Conservation (phyloP, 2,797 vertebrate genomes). For the Pseudochromis fuscus region DNA sequence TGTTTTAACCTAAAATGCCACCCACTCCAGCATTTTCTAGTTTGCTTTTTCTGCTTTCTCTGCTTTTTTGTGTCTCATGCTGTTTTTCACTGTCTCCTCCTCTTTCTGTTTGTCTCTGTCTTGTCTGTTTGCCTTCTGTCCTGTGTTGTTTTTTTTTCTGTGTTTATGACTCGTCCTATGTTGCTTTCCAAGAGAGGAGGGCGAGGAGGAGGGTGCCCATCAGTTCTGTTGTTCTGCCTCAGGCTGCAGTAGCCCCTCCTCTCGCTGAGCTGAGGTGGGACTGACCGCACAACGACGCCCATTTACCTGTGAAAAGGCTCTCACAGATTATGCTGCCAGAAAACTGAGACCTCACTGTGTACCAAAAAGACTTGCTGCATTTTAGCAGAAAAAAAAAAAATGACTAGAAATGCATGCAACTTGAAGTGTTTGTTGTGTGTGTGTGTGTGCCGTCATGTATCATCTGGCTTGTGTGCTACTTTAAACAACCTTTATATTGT, state of each 20-base stretch:
- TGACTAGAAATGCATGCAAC: constrained; percentile 50
- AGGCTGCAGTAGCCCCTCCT: constrained; percentile 93
- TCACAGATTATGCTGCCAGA: constrained; percentile 55
- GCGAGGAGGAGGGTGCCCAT: constrained; percentile 88
- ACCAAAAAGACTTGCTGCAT: constrained; percentile 36
- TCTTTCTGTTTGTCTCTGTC: constrained; percentile 42
- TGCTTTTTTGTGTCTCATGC: constrained; percentile 55
- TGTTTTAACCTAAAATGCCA: constrained; percentile 6
- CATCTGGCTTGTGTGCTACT: constrained; percentile 38
- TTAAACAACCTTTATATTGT: constrained; percentile 49
- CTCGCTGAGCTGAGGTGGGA: constrained; percentile 85
- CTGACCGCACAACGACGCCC: constrained; percentile 41
- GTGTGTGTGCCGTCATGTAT: constrained; percentile 23
- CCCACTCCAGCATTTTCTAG: not conserved
- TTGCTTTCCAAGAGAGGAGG: constrained; percentile 85
- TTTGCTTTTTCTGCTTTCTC: constrained; percentile 47
- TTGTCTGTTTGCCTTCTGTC: constrained; percentile 40
- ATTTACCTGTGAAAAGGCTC: constrained; percentile 63
- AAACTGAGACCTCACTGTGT: constrained; percentile 61
- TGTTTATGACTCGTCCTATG: constrained; percentile 58
- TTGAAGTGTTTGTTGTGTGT: constrained; percentile 29
- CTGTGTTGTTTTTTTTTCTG: constrained; percentile 35
- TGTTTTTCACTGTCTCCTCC: constrained; percentile 50
- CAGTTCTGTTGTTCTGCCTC: constrained; percentile 93
- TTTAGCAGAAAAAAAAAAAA: constrained; percentile 6